phyloP scores from a whole-genome alignment of 1,140 invertebrate species.

The Macrotrachela quadricornifera region DNA sequence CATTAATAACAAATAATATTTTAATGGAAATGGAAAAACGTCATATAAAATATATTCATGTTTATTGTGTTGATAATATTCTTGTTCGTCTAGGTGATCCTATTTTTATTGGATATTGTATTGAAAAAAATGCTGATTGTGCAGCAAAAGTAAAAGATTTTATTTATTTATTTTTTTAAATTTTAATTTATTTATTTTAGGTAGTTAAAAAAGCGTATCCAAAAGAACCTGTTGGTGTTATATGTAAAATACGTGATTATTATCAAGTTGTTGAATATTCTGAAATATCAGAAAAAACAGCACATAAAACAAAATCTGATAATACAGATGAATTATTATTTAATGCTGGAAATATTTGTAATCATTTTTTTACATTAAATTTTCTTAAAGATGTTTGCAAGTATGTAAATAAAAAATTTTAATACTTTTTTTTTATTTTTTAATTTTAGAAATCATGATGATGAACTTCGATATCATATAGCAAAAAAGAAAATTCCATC shows the following conservation, averaged over 20 bases:
- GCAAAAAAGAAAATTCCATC: conserved; percentile 92
- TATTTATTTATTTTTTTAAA: no score
- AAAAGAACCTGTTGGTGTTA: conserved; percentile 76
- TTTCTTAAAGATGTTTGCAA: conserved; percentile 46
- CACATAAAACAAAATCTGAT: conserved; percentile 44
- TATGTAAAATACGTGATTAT: conserved; percentile 63
- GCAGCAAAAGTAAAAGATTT: conserved; percentile 56
- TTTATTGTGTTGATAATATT: conserved; percentile 95
- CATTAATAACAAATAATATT: conserved; percentile 44
- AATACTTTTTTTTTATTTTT: neutral
- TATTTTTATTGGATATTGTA: conserved; percentile 79
- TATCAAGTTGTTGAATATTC: conserved; percentile 85
- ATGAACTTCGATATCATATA: conserved; percentile 61
- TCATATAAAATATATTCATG: conserved; percentile 71
- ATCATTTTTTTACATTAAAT: conserved; percentile 76
- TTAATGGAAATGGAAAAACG: conserved; percentile 56
- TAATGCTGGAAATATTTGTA: conserved; percentile 88
- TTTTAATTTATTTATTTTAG: no score
- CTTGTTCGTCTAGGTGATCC: conserved; percentile 94
- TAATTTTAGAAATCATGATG: conserved; percentile 15
- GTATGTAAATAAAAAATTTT: conserved; percentile 19
- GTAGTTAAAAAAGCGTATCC: conserved; percentile 70
- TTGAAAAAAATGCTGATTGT: conserved; percentile 65
- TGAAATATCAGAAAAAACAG: conserved; percentile 67
- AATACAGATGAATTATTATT: conserved; percentile 51